Base-by-base conservation (phyloP, 2,113 vertebrate species). In the Pagrus major region DNA sequence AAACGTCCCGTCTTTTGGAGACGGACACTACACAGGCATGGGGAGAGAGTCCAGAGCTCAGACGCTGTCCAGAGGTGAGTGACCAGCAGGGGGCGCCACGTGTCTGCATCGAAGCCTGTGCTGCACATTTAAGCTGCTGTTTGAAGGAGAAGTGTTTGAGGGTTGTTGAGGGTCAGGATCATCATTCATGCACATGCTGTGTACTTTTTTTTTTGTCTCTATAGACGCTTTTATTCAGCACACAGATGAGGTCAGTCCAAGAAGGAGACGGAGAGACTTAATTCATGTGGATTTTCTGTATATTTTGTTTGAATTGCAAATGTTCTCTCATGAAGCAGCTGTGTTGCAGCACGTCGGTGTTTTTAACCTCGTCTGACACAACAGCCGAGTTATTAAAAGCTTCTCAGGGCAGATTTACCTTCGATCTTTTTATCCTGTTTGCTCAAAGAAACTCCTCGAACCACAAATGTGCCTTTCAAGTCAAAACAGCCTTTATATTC, bases 41-140 rank as follows among this genome's bases (percentile, higher is more conserved):
- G 98, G 97, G 15, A 96, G 96, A 66, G 97, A 97, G 91, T 99
- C 98, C 1, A 90, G 97, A 75, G 96, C 97, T 1, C 96, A 97
- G 90, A 99, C 98, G 0, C 94, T 99, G 29, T 96, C 97, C 88
- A 98, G 96, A 35, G 98, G 98, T 99, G 95, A 94, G 93, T 61
- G 44, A n/a, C 41, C 86, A 88, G 73, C 72, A 72, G 83, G n/a
- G 58, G 83, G 81, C 67, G 64, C 54, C 46, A 2, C 61, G 2
- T 8, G 2, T 14, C 39, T 9, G 0, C 1, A 2, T 14, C 15
- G 20, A 15, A 27, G 11, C 29, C 10, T 3, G 0, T 7, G 20
- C 23, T 42, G 8, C 39, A 37, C 9, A 35, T 0, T 10, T 9
- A 6, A 5, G 3, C 42, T 21, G 25, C 41, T 29, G 29, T 23